Evolutionary conservation across 1,140 invertebrate species (phyloP).

Genomic region (Drosophila simulans): DNA sequence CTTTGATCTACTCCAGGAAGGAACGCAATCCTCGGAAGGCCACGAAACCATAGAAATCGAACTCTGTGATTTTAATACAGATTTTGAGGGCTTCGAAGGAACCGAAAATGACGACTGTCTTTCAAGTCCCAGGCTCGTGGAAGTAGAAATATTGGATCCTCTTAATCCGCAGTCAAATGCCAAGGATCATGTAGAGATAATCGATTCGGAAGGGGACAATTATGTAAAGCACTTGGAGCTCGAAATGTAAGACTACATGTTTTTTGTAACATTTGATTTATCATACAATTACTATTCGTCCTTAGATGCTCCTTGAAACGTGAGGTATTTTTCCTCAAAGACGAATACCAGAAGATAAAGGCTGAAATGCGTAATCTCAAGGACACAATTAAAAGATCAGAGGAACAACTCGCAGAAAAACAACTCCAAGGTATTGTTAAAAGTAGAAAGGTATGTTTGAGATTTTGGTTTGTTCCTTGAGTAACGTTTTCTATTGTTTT

Average conservation of each 20-base stretch:
- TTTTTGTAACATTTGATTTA: too few relatives aligned
- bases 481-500: background rate
- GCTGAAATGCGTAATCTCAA: conserved; percentile 30
- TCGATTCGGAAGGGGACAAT: conserved; percentile 13
- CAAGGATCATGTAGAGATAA: conserved; percentile 38
- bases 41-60: conserved; percentile 31
- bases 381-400: conserved; percentile 7
- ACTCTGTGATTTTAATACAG: background rate
- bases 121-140: background rate
- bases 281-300: background rate
- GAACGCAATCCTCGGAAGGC: background rate
- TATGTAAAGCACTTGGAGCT: conserved; percentile 47
- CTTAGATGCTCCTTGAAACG: conserved; percentile 34
- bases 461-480: too few relatives aligned
- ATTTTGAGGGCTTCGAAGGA: background rate
- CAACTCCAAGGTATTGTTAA: conserved; percentile 3
- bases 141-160: conserved; percentile 28
- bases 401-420: background rate
- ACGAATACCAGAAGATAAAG: conserved; percentile 40
- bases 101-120: background rate
- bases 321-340: conserved; percentile 36
- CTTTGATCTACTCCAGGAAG: background rate
- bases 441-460: background rate
- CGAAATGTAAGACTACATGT: conserved; percentile 33
- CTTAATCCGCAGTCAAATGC: conserved; percentile 10